Percentiles rank a stretch among this genome's conserved stretches.
These are phyloP conservation scores for Centropus unirufus DNA, from an alignment of 2,113 vertebrate species.

Conservation along the genomic window DNA sequence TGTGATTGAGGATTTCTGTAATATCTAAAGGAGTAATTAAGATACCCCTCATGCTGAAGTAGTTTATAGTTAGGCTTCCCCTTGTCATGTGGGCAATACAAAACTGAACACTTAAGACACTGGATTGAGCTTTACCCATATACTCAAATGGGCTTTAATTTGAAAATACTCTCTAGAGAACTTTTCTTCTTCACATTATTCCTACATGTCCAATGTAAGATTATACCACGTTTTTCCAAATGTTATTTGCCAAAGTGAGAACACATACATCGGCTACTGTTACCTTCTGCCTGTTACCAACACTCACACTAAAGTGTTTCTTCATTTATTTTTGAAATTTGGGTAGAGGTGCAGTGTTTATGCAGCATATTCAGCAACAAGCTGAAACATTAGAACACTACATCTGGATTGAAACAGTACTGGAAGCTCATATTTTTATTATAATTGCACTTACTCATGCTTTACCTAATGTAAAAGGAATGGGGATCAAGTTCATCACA, in stretches of 20 bases:
- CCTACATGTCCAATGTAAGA: neutral
- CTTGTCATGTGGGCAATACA: neutral
- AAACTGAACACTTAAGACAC: neutral
- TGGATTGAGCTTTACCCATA: rapidly evolving
- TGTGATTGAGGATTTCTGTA: neutral
- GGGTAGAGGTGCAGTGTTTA: neutral
- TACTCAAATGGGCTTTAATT: neutral
- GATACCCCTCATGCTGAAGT: neutral
- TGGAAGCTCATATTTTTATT: neutral
- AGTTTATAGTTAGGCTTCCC: neutral
- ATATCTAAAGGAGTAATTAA: neutral
- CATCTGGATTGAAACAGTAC: neutral
- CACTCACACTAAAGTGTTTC: neutral
- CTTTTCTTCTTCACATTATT: neutral
- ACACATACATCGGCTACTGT: neutral
- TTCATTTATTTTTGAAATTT: neutral
- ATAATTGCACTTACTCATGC: neutral
- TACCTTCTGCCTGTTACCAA: neutral
- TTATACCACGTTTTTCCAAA: neutral
- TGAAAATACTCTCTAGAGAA: neutral
- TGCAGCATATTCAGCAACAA: neutral
- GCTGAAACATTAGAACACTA: neutral
- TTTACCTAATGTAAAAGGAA: neutral
- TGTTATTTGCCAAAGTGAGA: neutral
- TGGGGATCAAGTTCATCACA: neutral